phyloP scores from a whole-genome alignment of 2,113 vertebrate species.

The Butastur rufipennis region DNA sequence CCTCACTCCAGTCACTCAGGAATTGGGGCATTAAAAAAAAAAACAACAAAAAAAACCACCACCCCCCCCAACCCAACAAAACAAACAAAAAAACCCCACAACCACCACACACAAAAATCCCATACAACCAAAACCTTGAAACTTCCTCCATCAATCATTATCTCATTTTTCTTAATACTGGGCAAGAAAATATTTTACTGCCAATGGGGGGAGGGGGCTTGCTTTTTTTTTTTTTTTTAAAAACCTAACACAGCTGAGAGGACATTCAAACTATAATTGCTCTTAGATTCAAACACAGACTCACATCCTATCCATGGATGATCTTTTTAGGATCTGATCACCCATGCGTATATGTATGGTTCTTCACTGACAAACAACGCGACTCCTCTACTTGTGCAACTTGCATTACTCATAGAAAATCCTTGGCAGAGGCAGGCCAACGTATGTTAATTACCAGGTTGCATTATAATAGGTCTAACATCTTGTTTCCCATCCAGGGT shows the following conservation, averaged over 20 bases:
- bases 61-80: no score
- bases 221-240: no score
- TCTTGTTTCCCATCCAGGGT: conserved; percentile 35
- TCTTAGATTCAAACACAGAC: background rate
- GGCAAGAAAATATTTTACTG: background rate
- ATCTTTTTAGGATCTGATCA: background rate
- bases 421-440: conserved; percentile 32
- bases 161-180: background rate
- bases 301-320: background rate
- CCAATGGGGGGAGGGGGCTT: fast-evolving
- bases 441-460: conserved; percentile 53
- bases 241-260: background rate
- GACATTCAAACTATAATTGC: background rate
- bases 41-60: no score
- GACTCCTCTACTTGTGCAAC: conserved; percentile 27
- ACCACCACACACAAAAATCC: background rate
- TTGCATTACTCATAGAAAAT: conserved; percentile 41
- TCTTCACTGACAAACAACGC: conserved; percentile 12
- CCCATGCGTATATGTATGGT: background rate
- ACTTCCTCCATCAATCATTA: background rate
- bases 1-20: background rate
- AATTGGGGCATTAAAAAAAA: background rate
- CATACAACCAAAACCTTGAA: background rate
- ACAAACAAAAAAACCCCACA: background rate
- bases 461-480: conserved; percentile 55